Evolutionary conservation across 2,113 vertebrate genomes (phyloP).

Genomic region (Xiphophorus maculatus): DNA sequence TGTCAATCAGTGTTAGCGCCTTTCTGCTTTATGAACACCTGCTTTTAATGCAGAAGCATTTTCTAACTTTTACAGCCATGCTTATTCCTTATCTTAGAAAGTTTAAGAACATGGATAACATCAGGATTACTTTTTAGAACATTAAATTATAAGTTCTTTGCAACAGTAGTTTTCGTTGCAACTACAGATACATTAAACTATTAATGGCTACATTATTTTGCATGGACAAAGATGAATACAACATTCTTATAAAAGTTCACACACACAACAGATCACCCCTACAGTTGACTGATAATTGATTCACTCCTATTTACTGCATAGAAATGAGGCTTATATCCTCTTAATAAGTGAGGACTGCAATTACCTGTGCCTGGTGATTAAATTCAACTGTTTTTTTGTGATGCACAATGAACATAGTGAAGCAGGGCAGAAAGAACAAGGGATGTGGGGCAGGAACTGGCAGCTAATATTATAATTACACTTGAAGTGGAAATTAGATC

Average conservation of each 20-base stretch:
- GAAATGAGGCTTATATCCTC: constrained; percentile 56
- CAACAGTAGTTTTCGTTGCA: not conserved
- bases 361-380: constrained; percentile 62
- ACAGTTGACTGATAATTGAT: constrained; percentile 30
- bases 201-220: not conserved
- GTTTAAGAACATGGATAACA: constrained; percentile 10
- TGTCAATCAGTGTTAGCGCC: constrained; percentile 59
- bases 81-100: constrained; percentile 21
- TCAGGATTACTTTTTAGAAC: constrained; percentile 19
- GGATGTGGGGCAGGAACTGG: constrained; percentile 8
- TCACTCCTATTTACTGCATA: constrained; percentile 47
- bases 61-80: constrained; percentile 26
- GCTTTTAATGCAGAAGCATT: constrained; percentile 25
- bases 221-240: not conserved
- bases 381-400: constrained; percentile 57
- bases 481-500: constrained; percentile 28
- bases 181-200: not conserved
- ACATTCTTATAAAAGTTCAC: not conserved
- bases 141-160: constrained; percentile 1
- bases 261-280: constrained; percentile 13
- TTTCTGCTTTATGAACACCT: constrained; percentile 39
- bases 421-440: constrained; percentile 22
- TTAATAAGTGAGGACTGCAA: constrained; percentile 58
- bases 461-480: constrained; percentile 24
- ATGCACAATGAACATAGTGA: constrained; percentile 44